phyloP scores from a whole-genome alignment of 2,888 invertebrate species.

The Caenorhabditis japonica region DNA sequence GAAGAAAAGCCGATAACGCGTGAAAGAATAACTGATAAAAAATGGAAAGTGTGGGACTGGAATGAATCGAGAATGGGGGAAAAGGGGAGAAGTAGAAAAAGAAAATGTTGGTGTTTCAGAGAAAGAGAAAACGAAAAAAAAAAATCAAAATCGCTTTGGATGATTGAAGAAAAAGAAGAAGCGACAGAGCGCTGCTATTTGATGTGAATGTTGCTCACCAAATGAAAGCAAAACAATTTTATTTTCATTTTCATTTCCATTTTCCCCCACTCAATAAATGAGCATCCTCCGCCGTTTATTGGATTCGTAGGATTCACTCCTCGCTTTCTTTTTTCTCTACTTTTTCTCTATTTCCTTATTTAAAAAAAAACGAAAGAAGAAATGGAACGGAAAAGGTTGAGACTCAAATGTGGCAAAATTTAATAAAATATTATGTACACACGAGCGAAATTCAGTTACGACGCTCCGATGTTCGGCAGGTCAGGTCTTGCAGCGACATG shows the following conservation, averaged over 20 bases:
- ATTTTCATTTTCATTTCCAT: neutral
- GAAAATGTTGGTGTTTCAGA: constrained; percentile 13
- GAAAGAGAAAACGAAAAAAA: neutral
- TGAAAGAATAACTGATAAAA: constrained; percentile 17
- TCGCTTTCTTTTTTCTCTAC: neutral
- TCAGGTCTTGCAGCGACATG: too few species aligned
- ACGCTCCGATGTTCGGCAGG: too few species aligned
- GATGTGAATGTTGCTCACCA: constrained; percentile 9
- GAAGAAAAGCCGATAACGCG: constrained; percentile 13
- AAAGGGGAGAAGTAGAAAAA: neutral
- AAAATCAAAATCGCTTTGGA: constrained; percentile 33
- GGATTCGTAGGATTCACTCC: constrained; percentile 6
- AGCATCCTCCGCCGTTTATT: constrained; percentile 8
- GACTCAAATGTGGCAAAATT: constrained; percentile 4
- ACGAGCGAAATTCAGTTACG: too few species aligned
- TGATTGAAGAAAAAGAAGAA: constrained; percentile 19
- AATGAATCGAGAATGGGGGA: constrained; percentile 2
- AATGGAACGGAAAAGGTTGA: neutral
- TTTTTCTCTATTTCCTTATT: neutral
- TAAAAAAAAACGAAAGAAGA: neutral
- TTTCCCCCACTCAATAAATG: constrained; percentile 1
- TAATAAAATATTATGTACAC: too few species aligned
- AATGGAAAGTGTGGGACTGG: neutral
- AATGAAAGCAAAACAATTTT: neutral
- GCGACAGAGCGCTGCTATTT: too few species aligned